Percentiles rank a stretch among this genome's conserved stretches.
These are phyloP conservation scores for Syndactyla subalaris DNA, from an alignment of 2,797 vertebrate species.

Conservation along the genomic window DNA sequence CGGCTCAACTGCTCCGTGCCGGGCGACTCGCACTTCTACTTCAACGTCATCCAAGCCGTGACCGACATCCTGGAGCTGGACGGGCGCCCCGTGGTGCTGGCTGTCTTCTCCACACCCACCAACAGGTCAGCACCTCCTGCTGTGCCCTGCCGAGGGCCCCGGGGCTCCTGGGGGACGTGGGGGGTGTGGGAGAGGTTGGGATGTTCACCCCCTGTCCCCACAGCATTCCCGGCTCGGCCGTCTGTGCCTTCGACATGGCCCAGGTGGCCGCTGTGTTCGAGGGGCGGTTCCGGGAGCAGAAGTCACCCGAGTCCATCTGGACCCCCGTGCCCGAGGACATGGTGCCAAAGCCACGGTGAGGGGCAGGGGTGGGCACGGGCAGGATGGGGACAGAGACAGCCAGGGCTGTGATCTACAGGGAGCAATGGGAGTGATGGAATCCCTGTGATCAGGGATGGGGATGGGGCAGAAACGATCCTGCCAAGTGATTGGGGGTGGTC, in stretches of 20 bases:
- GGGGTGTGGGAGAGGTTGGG: accelerated
- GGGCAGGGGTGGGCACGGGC: not conserved
- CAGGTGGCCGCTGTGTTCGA: conserved; percentile 90
- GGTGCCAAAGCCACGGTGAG: conserved; percentile 92
- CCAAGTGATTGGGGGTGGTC: not conserved
- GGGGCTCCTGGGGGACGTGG: accelerated
- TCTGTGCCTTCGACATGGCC: conserved; percentile 96
- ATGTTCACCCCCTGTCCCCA: not conserved
- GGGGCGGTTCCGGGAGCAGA: conserved; percentile 96
- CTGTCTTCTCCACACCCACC: conserved; percentile 91
- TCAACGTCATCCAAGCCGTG: conserved; percentile 94
- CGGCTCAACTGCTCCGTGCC: conserved; percentile 96
- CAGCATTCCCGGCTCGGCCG: conserved; percentile 94
- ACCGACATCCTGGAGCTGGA: conserved; percentile 89
- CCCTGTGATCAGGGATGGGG: not conserved
- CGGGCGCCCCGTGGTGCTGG: conserved; percentile 89
- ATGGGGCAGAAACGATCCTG: not conserved
- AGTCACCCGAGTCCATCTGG: conserved; percentile 95
- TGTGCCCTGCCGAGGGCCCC: accelerated
- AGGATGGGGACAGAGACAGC: not conserved
- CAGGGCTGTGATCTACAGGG: no score
- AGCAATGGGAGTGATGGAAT: not conserved
- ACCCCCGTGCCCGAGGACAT: conserved; percentile 91
- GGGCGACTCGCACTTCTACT: conserved; percentile 95
- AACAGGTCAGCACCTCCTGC: conserved; percentile 83